Conservation (phyloP, 1,140 invertebrate genomes). For the Drosophila hydei region DNA sequence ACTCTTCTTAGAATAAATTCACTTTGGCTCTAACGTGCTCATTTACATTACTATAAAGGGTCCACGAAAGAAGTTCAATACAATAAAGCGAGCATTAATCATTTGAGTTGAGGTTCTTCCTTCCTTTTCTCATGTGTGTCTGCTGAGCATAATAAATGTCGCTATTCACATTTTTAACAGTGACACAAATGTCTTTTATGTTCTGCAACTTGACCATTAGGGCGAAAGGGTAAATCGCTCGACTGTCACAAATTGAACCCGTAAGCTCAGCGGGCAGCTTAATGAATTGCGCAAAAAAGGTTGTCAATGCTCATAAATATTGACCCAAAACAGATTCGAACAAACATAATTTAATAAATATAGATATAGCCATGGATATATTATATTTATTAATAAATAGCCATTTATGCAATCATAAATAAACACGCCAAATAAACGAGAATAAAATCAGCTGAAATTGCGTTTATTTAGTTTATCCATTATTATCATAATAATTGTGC, state of each 20-base stretch:
- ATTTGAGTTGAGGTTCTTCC: constrained; percentile 6
- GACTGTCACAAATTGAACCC: constrained; percentile 41
- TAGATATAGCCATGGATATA: neutral
- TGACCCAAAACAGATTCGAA: constrained; percentile 10
- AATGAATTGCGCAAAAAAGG: constrained; percentile 46
- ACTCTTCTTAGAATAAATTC: constrained; percentile 32
- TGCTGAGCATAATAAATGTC: constrained; percentile 29
- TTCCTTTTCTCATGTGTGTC: neutral
- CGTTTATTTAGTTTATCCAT: neutral
- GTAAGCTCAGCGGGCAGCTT: constrained; percentile 13
- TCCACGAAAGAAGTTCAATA: constrained; percentile 1
- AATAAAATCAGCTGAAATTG: constrained; percentile 18
- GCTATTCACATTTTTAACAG: constrained; percentile 25
- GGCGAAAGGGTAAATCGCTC: constrained; percentile 17
- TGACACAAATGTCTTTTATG: constrained; percentile 37
- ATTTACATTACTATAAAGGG: constrained; percentile 6
- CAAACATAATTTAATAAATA: constrained; percentile 2
- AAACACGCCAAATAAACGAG: constrained; percentile 29
- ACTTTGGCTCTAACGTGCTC: neutral
- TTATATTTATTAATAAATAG: constrained; percentile 29
- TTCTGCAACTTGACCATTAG: constrained; percentile 13
- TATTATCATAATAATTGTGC: constrained; percentile 31
- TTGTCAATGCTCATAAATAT: constrained; percentile 29
- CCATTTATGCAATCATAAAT: constrained; percentile 30
- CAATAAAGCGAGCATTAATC: constrained; percentile 42